Conservation (phyloP, 2,888 invertebrate species). For the Chrysomela aeneicollis region DNA sequence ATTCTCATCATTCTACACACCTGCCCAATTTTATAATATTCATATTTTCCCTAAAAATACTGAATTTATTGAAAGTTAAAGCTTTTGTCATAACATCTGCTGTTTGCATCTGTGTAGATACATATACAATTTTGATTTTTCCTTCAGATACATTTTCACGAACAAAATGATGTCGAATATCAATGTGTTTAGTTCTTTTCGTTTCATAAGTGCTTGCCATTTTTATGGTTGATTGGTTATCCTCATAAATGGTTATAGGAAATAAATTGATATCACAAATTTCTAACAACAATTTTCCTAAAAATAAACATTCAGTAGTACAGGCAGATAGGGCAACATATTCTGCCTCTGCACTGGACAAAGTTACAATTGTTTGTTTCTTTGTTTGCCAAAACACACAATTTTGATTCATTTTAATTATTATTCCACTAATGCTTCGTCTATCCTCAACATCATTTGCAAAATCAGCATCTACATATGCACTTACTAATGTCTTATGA, state of each 20-base stretch:
- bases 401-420: too few relatives aligned
- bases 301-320: conserved; percentile 25
- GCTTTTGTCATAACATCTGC: conserved; percentile 28
- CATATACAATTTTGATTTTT: conserved; percentile 23
- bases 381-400: not conserved
- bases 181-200: conserved; percentile 27
- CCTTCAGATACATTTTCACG: conserved; percentile 20
- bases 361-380: not conserved
- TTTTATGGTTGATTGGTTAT: conserved; percentile 28
- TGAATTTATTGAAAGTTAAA: conserved; percentile 19
- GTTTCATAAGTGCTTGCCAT: conserved; percentile 27
- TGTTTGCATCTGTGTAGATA: conserved; percentile 18
- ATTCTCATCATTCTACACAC: not conserved
- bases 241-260: conserved; percentile 23
- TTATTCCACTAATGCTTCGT: too few relatives aligned
- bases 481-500: not conserved
- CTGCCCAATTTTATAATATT: not conserved
- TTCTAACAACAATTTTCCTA: conserved; percentile 25
- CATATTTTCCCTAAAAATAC: conserved; percentile 21
- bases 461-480: conserved; percentile 18
- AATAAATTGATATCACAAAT: conserved; percentile 6
- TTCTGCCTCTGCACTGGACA: conserved; percentile 16
- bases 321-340: conserved; percentile 22
- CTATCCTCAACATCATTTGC: conserved; percentile 5
- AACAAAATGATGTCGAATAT: conserved; percentile 28